A percentile compares a stretch with the other conserved stretches of the same genome.
phyloP scores from a whole-genome alignment of 2,113 vertebrate species.

The Mugil cephalus region DNA sequence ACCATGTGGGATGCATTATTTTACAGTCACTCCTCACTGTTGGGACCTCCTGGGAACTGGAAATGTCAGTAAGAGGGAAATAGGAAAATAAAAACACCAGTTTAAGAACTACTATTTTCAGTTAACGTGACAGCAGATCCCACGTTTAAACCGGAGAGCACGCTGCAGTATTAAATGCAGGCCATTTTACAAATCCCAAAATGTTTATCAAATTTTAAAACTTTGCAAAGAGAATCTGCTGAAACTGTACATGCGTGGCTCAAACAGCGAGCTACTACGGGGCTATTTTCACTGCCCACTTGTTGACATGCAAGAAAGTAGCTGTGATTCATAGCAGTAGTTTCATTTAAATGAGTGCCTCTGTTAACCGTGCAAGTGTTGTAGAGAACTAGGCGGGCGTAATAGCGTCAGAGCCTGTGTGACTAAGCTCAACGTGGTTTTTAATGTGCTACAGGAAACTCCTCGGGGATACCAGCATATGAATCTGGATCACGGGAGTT shows the following conservation, averaged over 20 bases:
- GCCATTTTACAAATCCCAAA: not conserved
- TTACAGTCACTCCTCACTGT: conserved; percentile 39
- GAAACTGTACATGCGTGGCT: conserved; percentile 8
- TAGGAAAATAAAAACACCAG: conserved; percentile 1
- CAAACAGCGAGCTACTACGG: not conserved
- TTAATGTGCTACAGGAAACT: not conserved
- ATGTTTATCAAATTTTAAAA: not conserved
- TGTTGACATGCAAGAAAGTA: not conserved
- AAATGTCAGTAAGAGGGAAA: conserved; percentile 30
- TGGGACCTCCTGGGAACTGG: conserved; percentile 18
- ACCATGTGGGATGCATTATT: conserved; percentile 61
- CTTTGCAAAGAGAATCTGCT: not conserved
- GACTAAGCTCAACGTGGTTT: not conserved
- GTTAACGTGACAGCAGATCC: not conserved
- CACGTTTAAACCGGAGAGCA: not conserved
- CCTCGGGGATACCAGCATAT: not conserved
- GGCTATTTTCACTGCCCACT: not conserved
- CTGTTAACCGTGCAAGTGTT: not conserved
- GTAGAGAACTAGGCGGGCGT: not conserved
- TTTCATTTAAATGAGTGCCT: not conserved
- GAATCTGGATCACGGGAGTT: not conserved
- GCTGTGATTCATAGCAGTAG: not conserved
- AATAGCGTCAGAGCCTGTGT: not conserved
- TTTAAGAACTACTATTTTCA: conserved; percentile 1
- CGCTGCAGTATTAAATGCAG: no score